phyloP scores from a whole-genome alignment of 2,113 vertebrate species.

The Dasyurus viverrinus region DNA sequence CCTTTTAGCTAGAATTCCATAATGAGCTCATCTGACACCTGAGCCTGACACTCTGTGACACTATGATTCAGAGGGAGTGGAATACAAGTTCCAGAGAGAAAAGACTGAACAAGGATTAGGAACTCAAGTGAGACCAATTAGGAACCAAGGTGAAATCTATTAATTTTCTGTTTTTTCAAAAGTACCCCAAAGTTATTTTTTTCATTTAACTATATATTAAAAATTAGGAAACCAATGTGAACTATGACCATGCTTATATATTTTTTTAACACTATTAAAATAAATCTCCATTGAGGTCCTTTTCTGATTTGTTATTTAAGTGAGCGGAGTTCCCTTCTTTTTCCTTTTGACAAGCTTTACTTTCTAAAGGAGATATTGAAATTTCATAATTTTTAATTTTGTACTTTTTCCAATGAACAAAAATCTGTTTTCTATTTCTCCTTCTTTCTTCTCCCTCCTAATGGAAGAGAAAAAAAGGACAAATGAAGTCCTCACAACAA shows the following conservation, averaged over 20 bases:
- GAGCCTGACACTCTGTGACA: neutral
- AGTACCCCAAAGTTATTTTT: conserved; percentile 17
- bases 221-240: conserved; percentile 12
- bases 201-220: conserved; percentile 27
- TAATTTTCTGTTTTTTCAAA: conserved; percentile 28
- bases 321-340: neutral
- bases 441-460: neutral
- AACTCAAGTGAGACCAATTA: neutral
- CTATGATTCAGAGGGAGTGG: conserved; percentile 42
- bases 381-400: neutral
- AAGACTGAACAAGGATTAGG: neutral
- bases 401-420: neutral
- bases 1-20: neutral
- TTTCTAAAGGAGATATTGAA: neutral
- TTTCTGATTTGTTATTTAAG: neutral
- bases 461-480: neutral
- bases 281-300: neutral
- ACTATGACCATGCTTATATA: neutral
- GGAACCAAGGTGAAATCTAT: neutral
- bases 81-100: conserved; percentile 16
- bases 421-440: neutral
- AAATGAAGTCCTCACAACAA: neutral
- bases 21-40: neutral
- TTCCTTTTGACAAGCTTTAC: neutral
- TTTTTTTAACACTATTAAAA: conserved; percentile 13